Evolutionary conservation across 2,113 vertebrate genomes (phyloP), one percentile per base, ranked within the genome.

Genomic region (Noctilio leporinus): DNA sequence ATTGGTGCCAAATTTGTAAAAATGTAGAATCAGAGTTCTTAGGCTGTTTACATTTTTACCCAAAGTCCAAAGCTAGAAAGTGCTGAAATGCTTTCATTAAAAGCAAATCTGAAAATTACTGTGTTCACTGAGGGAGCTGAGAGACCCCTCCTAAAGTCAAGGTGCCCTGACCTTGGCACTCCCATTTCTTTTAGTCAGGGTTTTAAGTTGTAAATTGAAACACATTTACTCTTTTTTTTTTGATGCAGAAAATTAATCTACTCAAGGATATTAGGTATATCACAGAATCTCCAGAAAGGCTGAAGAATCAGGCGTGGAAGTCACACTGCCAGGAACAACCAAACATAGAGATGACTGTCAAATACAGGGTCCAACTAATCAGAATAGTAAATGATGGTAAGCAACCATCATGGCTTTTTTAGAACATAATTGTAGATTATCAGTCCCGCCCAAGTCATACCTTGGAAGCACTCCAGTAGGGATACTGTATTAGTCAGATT

Each of bases 1-100:
- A 47, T 33, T 40, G 38, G 14, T 65, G 49, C 45, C 67, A 82
- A 83, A 45, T 86, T 19, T 49, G 86, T 49, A 81, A 85, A 65
- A 59, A 62, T 40, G 10, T 65, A 83, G n/a, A 78, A 75, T 77
- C 57, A 47, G 40, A 92, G 47, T 76, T 95, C 47, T 94, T 70
- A 62, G 65, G 47, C 17, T 92, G 75, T 83, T 83, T 67, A 88
- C 16, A 72, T 85, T 94, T 96, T 91, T 53, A 53, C 35, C 81
- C 84, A 16, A 69, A 80, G 53, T 57, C 89, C 96, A 89, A 91
- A 95, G 75, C 76, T 19, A 93, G 49, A 43, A 93, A 84, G 51
- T 65, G 33, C 53, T 53, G 24, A 96, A 88, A 83, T 30, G 45
- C 24, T 90, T 80, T 82, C 26, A 33, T 10, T n/a, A n/a, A 51